These are phyloP conservation scores for Oryzias celebensis DNA, from an alignment of 2,113 vertebrate genomes.

Conservation along the genomic window DNA sequence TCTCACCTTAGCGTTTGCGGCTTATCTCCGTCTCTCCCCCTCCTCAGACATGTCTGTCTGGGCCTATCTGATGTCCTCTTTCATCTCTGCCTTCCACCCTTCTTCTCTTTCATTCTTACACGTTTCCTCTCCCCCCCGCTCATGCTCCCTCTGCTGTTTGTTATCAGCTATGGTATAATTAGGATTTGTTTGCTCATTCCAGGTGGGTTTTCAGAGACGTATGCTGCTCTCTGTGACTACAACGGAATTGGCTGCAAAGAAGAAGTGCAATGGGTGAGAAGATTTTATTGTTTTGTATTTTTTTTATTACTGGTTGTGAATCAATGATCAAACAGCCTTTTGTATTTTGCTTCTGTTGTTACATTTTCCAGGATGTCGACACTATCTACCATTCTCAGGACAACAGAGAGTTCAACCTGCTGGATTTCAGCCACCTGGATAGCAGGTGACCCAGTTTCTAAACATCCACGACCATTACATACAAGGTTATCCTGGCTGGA, in stretches of 20 bases:
- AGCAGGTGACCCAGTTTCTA: slow-evolving; percentile 80
- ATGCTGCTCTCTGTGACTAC: slow-evolving; percentile 80
- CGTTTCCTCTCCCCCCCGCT: not conserved
- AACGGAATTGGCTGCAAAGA: slow-evolving; percentile 82
- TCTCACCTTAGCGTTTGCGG: slow-evolving; percentile 54
- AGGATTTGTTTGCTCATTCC: slow-evolving; percentile 38
- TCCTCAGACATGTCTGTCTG: slow-evolving; percentile 5
- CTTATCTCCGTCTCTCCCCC: slow-evolving; percentile 10
- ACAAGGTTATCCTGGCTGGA: not conserved
- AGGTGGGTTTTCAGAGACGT: slow-evolving; percentile 83
- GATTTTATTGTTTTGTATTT: not conserved
- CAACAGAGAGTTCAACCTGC: slow-evolving; percentile 88
- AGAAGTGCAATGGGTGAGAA: slow-evolving; percentile 81
- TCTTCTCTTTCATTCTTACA: not conserved
- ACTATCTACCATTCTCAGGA: slow-evolving; percentile 95
- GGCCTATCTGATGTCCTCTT: slow-evolving; percentile 23
- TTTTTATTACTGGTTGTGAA: slow-evolving; percentile 5
- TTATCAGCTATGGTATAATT: not conserved
- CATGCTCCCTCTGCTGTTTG: slow-evolving; percentile 13
- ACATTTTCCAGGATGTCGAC: slow-evolving; percentile 84
- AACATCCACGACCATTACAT: slow-evolving; percentile 9
- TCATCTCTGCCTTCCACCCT: slow-evolving; percentile 34
- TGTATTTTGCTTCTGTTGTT: slow-evolving; percentile 9
- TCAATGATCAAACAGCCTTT: not conserved
- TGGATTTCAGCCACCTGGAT: slow-evolving; percentile 90